A percentile compares a stretch with the other conserved stretches of the same genome.
Evolutionary conservation across 1,140 invertebrate genomes (phyloP).

Genomic region (Musca vetustissima): DNA sequence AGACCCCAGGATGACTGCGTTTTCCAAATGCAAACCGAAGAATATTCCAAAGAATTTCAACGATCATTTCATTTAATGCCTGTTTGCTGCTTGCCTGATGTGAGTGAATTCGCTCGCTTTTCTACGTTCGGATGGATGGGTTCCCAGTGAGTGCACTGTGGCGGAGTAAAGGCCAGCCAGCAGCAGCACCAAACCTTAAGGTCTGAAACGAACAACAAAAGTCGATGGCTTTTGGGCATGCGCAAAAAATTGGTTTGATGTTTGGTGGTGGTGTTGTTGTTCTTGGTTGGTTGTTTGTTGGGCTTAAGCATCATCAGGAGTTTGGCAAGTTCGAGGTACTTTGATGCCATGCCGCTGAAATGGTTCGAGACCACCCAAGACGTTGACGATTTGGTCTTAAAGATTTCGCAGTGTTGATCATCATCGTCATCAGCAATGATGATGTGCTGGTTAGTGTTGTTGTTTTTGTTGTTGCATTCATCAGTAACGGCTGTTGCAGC

Average conservation of each 20-base stretch:
- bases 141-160: background rate
- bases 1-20: background rate
- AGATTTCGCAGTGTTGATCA: constrained; percentile 15
- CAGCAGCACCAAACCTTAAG: background rate
- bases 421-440: constrained; percentile 17
- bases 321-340: constrained; percentile 44
- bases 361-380: constrained; percentile 56
- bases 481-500: background rate
- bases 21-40: too few relatives aligned
- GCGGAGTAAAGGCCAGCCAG: background rate
- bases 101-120: background rate
- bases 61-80: constrained; percentile 12
- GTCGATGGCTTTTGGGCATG: too few relatives aligned
- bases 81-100: too few relatives aligned
- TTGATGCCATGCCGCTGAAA: constrained; percentile 53
- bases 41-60: constrained; percentile 19
- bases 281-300: background rate
- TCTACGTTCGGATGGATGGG: background rate
- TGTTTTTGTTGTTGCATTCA: constrained; percentile 3
- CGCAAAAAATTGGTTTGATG: constrained; percentile 4
- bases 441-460: background rate
- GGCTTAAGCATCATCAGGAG: constrained; percentile 5
- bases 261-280: constrained; percentile 11
- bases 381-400: constrained; percentile 24
- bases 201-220: background rate